Evolutionary conservation across 2,113 vertebrate species (phyloP), one percentile per base, ranked within the genome.

Genomic region (Grammomys surdaster): DNA sequence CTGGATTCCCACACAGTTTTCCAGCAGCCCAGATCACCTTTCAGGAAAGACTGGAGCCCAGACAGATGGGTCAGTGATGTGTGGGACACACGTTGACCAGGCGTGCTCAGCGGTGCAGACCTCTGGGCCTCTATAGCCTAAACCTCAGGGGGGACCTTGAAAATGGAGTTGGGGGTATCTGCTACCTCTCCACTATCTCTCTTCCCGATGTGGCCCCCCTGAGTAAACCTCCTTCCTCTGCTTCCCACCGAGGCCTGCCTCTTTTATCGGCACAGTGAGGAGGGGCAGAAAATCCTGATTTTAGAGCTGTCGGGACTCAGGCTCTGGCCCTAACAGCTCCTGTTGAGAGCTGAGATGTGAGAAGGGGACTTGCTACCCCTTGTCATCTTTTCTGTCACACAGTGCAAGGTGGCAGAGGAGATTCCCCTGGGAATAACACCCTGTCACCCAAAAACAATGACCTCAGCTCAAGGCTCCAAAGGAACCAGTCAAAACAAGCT

Each of bases 321-420:
- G 24, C 22, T 84, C 56, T 8, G 24, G 58, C 58, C 14, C 58
- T 16, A 63, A 31, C n/a, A 63, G 24, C 81, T 63, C n/a, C 81
- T 28, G 3, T 7, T 22, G 43, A 14, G 13, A 63, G 78, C 60
- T 10, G 56, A 26, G 1, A 4, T 0, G 0, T 7, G 65, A 67
- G 46, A 63, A 43, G 11, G 75, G 73, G 54, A 22, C 67, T 31
- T 11, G 31, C 67, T 36, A 14, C 14, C 36, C 22, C 1, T 33
- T 16, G 77, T 26, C 14, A 2, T 54, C 73, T 70, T 86, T 24
- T 9, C 19, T 16, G 1, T 48, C 20, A 17, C n/a, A 40, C 43
- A 48, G 9, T 31, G 40, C 26, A 20, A 95, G 54, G 78, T 26
- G 65, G 28, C 36, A 70, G 81, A 65, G 43, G 43, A 84, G 43